Evolutionary conservation across 2,888 invertebrate genomes (phyloP), one percentile per base, ranked within the genome.

Genomic region (Biston stratarius): DNA sequence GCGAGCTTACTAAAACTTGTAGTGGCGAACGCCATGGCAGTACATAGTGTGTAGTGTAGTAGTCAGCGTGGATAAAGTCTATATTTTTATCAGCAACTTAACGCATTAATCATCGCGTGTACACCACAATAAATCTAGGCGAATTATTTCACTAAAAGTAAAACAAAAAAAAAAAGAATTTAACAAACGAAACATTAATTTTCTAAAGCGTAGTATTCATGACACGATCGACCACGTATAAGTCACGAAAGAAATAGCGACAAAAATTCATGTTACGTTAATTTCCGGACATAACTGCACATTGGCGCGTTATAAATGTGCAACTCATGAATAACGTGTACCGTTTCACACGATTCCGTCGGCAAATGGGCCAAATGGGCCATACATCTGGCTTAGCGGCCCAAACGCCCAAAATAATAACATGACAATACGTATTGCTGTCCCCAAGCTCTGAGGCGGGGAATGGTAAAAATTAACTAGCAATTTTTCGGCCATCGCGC

Each of bases 301-400:
- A 85, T 84, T 80, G 80, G 77, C 81, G 77, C 77, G 82, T 83
- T 86, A 89, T 90, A 89, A 90, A 89, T 89, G 87, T 80, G 76
- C 70, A 74, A 74, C 77, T 84, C 85, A 88, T 91, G 89, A 88
- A 91, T 91, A 87, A 89, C 88, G 83, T 80, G 86, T 83, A 82
- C 77, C 84, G 83, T 84, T 86, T 83, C 82, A 83, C 86, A 77
- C 87, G 86, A 86, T 85, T 84, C 85, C 84, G 88, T 87, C 86
- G 82, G 85, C 86, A 86, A 91, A 92, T 90, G 90, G 90, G 75
- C 89, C 85, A 90, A 91, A 92, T 90, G 89, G 90, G 75, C 89
- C 85, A 90, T 91, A 90, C 83, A 84, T 92, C 90, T 88, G 83
- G 90, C 91, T 92, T 91, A 92, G 87, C 84, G 89, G 83, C 87